Evolutionary conservation across 2,888 invertebrate genomes (phyloP), one percentile per base, ranked within the genome.

Genomic region (Morpho helenor): DNA sequence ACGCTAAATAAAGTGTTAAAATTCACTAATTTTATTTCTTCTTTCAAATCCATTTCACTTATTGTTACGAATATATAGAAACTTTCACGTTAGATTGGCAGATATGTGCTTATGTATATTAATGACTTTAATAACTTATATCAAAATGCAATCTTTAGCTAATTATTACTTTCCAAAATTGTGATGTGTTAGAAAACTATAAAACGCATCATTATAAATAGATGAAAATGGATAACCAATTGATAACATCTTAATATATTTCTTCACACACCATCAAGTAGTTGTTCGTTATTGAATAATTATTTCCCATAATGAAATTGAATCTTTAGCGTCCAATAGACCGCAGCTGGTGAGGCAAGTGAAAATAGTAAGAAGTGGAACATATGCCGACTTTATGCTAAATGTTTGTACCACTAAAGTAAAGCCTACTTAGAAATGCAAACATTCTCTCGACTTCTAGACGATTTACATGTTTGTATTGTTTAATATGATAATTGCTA

Each of bases 351-450:
- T 31, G 50, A 54, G 61, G 58, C 64, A 63, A 66, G 65, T 63
- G 65, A 66, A 68, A 66, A 63, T 62, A 56, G 22, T 48, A 52
- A 43, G 56, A 66, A 65, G 66, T 65, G 45, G 66, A 56, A 65
- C 66, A 62, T 51, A 53, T 31, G 31, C 51, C 50, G 51, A 49
- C 56, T 57, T 60, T 62, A 60, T 57, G 60, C 52, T 55, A 60
- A 62, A 57, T 52, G 47, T 41, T 56, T 57, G 56, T 61, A 59
- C 53, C 31, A 59, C 62, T 56, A 46, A 59, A 52, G 41, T 48
- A 31, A 54, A 53, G 49, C 56, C 52, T 59, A 56, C 52, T 51
- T 53, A 43, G 48, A 42, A 54, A 54, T 42, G 54, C 54, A 31
- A 53, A 53, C 40, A 48, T 43, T 48, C 41, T 22, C 46, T 46